Evolutionary conservation across 2,113 vertebrate species (phyloP), one percentile per base, ranked within the genome.

Genomic region (Brachyhypopomus gauderio): DNA sequence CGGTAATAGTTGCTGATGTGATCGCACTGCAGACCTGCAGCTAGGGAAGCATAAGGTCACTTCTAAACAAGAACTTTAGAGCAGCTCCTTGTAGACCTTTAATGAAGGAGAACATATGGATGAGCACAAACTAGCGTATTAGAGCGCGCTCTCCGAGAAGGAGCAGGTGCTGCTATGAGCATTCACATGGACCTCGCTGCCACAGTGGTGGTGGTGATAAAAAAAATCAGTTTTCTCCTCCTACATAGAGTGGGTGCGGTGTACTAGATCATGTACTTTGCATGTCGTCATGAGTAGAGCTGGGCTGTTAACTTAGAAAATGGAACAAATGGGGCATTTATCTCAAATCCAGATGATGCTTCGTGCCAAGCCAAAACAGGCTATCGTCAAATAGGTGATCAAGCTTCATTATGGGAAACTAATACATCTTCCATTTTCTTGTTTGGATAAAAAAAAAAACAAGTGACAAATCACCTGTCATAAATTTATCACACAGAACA

Each of bases 321-420:
- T 72, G 69, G 56, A 55, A 74, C 75, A 73, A 81, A 82, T 59
- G n/a, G 79, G 34, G 30, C 55, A n/a, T 66, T 64, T 70, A 52
- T 38, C 71, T 58, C 60, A 22, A 22, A 30, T 36, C 22, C 30
- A 81, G 66, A 66, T 30, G 48, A 20, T 3, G 48, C 60, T 19
- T 70, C 34, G 14, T 66, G 27, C 60, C 73, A 60, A 58, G 5
- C 17, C 36, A 48, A 75, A 59, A 23, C 52, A 38, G 45, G n/a
- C 75, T 82, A 73, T 70, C 69, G 23, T 82, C 73, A 63, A 64
- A 76, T 11, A 69, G 73, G 80, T 82, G 72, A 76, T 70, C 76
- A 82, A 74, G 55, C 64, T 76, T 81, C 48, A 34, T 82, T 82
- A 76, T 70, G 38, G 34, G 20, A 0, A 67, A 19, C 64, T 36